Conservation (phyloP, 2,888 invertebrate genomes). For the Athalia rosae region DNA sequence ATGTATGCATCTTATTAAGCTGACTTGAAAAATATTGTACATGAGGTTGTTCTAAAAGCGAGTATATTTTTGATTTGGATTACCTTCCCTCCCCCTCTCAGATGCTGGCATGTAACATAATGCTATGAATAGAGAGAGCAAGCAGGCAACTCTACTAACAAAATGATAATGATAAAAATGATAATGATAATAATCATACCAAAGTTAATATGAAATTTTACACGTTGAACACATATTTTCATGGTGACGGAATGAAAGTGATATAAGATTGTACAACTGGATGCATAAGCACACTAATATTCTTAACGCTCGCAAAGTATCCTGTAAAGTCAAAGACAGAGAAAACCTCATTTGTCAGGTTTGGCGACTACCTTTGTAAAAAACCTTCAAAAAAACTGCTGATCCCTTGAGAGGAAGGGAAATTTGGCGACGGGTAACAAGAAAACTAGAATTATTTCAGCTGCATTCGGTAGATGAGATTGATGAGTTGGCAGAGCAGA, state of each 20-base stretch:
- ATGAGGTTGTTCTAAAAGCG: constrained; percentile 53
- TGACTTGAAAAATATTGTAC: constrained; percentile 8
- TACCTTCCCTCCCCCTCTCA: constrained; percentile 79
- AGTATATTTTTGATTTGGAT: constrained; percentile 59
- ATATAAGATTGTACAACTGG: constrained; percentile 68
- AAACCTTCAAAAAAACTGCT: neutral
- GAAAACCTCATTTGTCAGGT: no score
- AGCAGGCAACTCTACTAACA: constrained; percentile 56
- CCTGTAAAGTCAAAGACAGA: no score
- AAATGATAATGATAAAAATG: constrained; percentile 48
- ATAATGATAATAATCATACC: constrained; percentile 44
- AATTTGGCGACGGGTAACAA: constrained; percentile 11
- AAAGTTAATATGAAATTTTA: constrained; percentile 23
- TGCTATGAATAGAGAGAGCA: constrained; percentile 64
- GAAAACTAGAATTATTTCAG: neutral
- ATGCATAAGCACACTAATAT: constrained; percentile 58
- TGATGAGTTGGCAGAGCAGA: neutral
- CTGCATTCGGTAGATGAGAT: neutral
- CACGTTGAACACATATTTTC: neutral
- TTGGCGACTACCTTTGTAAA: neutral
- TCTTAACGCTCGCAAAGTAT: no score
- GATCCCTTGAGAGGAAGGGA: constrained; percentile 38
- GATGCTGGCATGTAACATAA: constrained; percentile 78
- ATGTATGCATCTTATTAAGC: constrained; percentile 8
- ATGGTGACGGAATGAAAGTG: constrained; percentile 43